Conservation (phyloP, 2,888 invertebrate genomes). For the Pheosia gnoma region DNA sequence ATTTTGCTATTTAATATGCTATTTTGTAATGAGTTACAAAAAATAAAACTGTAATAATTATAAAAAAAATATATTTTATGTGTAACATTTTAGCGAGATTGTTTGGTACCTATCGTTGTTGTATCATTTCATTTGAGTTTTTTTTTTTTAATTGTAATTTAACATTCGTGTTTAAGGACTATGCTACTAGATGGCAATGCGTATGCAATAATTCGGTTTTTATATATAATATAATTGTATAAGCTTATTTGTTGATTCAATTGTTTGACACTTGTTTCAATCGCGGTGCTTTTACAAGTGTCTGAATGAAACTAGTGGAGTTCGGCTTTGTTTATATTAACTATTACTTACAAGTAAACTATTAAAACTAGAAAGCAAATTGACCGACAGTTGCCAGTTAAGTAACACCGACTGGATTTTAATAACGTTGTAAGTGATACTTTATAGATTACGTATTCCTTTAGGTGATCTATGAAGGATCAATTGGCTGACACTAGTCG, state of each 20-base stretch:
- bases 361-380: neutral
- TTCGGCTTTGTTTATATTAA: constrained; percentile 13
- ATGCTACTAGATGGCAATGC: constrained; percentile 45
- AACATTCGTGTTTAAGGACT: constrained; percentile 61
- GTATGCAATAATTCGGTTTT: constrained; percentile 63
- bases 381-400: too few species aligned
- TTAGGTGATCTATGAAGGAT: too few species aligned
- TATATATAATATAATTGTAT: constrained; percentile 43
- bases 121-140: constrained; percentile 62
- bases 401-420: too few species aligned
- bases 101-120: constrained; percentile 59
- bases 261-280: constrained; percentile 39
- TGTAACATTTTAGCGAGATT: constrained; percentile 67
- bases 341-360: neutral
- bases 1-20: constrained; percentile 71
- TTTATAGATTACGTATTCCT: too few species aligned
- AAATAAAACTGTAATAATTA: constrained; percentile 28
- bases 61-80: constrained; percentile 54
- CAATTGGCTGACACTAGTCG: too few species aligned
- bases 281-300: constrained; percentile 36
- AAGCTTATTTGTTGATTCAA: constrained; percentile 45
- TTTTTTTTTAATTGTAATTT: constrained; percentile 61
- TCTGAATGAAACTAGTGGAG: constrained; percentile 22
- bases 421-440: too few species aligned
- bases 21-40: constrained; percentile 49